Evolutionary conservation across 2,797 vertebrate genomes (phyloP), one percentile per base, ranked within the genome.

Genomic region (Urocyon cinereoargenteus): DNA sequence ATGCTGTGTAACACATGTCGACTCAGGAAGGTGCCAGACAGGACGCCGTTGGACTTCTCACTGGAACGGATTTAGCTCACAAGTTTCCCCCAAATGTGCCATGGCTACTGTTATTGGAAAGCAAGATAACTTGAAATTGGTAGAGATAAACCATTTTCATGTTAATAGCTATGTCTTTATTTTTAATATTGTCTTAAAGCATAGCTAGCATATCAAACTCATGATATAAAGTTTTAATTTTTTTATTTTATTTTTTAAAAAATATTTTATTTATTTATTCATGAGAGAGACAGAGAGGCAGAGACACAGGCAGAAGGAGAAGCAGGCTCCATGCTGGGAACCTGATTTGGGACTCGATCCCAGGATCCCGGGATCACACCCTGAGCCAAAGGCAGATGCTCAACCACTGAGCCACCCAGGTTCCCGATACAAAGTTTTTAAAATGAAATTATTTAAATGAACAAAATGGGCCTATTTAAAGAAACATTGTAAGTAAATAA

Each of bases 381-480:
- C 40, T 45, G 40, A 45, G 40, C 40, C 40, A 45, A 45, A 45
- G 40, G 40, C 40, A 45, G 40, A 45, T 45, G 40, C 40, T 45
- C 40, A 45, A 45, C 40, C 40, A 45, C 40, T 45, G 40, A 45
- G 7, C 40, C 40, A 45, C 40, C 40, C 40, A 45, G 40, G 40
- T 45, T 45, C 40, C 40, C 40, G 40, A 45, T 45, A 45, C 40
- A 45, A 45, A 45, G 40, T 90, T 90, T 84, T 64, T 40, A 66
- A 93, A 96, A 93, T 93, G 64, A 96, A 90, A 92, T 55, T 28
- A 81, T 82, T 96, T 96, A 93, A 91, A 59, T 89, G 89, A 94
- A 92, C 49, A 90, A 62, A 95, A 68, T 34, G 6, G 61, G 24
- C 68, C n/a, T 95, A 64, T 93, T 86, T 95, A 85, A 95, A 81